phyloP scores from a whole-genome alignment of 2,888 invertebrate genomes.

The Stenchaetothrips biformis region DNA sequence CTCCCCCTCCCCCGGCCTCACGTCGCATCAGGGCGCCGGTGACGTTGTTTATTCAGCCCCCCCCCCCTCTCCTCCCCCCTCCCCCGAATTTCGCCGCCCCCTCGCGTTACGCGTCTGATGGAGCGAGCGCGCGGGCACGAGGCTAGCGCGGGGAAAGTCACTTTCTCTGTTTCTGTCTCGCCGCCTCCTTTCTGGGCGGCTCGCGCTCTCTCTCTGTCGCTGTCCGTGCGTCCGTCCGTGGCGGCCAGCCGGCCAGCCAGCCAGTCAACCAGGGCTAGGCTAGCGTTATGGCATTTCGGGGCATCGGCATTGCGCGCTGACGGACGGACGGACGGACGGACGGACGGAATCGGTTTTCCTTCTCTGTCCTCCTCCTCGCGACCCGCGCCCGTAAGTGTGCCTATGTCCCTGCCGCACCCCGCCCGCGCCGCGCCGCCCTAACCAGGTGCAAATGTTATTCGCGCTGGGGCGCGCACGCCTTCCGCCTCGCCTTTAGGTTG shows the following conservation, averaged over 20 bases:
- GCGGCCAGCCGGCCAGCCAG: too few relatives aligned
- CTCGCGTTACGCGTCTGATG: background rate
- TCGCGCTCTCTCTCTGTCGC: background rate
- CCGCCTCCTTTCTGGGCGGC: background rate
- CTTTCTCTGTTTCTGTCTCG: background rate
- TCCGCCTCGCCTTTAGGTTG: background rate
- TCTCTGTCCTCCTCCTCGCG: too few relatives aligned
- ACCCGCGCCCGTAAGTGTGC: too few relatives aligned
- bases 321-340: too few relatives aligned
- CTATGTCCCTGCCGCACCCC: too few relatives aligned
- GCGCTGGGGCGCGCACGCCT: background rate
- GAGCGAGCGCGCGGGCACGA: background rate
- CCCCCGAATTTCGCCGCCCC: background rate
- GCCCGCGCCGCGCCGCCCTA: background rate
- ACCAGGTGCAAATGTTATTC: constrained; percentile 9
- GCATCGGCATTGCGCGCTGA: too few relatives aligned
- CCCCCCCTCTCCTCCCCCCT: background rate
- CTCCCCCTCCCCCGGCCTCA: constrained; percentile 42
- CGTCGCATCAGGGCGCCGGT: constrained; percentile 30
- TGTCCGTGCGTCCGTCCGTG: background rate
- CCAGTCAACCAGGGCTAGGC: too few relatives aligned
- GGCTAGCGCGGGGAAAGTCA: background rate
- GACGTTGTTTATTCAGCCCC: constrained; percentile 13
- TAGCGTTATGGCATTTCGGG: too few relatives aligned
- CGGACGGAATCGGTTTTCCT: too few relatives aligned